Base-by-base conservation (phyloP, 1,140 invertebrate genomes). In the Rhynchophorus ferrugineus region DNA sequence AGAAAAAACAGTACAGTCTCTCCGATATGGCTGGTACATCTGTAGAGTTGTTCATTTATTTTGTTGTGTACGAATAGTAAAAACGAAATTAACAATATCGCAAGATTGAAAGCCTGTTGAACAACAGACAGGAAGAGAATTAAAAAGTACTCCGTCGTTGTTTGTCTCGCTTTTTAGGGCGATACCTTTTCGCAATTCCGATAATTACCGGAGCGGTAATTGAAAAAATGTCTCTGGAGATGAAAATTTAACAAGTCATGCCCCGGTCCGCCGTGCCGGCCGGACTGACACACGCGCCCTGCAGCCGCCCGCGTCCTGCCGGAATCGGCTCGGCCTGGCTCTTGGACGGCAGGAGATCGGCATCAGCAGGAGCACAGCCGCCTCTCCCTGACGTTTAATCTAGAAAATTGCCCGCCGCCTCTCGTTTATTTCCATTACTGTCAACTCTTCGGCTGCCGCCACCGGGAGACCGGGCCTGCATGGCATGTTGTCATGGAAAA, bases 341-440 rank as follows among this genome's bases (percentile, higher is more conserved):
- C 20, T 21, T 9, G 29, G 50, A 20, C 44, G 35, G 20, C 41
- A 43, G 41, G 42, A 43, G 16, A 34, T 44, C 49, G 38, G 49
- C 14, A 41, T 50, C 41, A 36, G 45, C 47, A 14, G 14, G 36
- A 44, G 46, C 42, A 54, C 45, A 49, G 55, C 56, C 46, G 41
- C 62, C 56, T 62, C 58, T 59, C 60, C 68, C 69, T 71, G 70
- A 72, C 70, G 68, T 72, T 72, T 72, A 71, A 71, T 71, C 69
- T 71, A 71, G 70, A 70, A 71, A 72, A 72, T 71, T 71, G 70
- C 69, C 67, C 64, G 63, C 62, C 66, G 68, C 65, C 67, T 67
- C 65, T 69, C 71, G 67, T 73, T 71, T 71, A 69, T 73, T 71
- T 73, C 70, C 70, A 73, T 73, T 72, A 73, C 66, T 72, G 71